A percentile compares a stretch with the other conserved stretches of the same genome.
Evolutionary conservation across 2,888 invertebrate genomes (phyloP).

Genomic region (Diarsia dahlii): DNA sequence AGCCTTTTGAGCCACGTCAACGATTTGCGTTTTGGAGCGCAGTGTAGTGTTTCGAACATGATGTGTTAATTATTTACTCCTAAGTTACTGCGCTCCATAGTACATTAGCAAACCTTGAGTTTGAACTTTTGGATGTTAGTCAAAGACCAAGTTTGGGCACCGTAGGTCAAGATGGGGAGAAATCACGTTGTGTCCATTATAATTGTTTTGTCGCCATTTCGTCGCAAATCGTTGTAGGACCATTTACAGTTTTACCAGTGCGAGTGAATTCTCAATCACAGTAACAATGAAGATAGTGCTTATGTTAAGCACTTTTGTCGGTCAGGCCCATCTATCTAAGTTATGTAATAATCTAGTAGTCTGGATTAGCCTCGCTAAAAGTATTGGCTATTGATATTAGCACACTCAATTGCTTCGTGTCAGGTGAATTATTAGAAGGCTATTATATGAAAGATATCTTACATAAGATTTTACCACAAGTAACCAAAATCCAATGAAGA

Average conservation of each 20-base stretch:
- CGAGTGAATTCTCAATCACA: slow-evolving; percentile 2
- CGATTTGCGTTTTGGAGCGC: too few relatives aligned
- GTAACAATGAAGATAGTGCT: slow-evolving; percentile 21
- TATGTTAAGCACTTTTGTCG: slow-evolving; percentile 13
- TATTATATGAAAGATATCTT: background rate
- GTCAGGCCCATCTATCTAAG: slow-evolving; percentile 1
- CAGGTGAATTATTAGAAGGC: slow-evolving; percentile 13
- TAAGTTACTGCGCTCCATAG: too few relatives aligned
- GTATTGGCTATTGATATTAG: slow-evolving; percentile 20
- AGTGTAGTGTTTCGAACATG: too few relatives aligned
- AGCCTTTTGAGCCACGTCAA: too few relatives aligned
- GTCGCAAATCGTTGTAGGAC: slow-evolving; percentile 10
- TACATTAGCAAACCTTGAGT: too few relatives aligned
- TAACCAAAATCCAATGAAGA: too few relatives aligned
- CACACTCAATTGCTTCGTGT: slow-evolving; percentile 8
- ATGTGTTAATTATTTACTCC: too few relatives aligned
- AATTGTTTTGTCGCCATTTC: slow-evolving; percentile 16
- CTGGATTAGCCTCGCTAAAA: slow-evolving; percentile 25
- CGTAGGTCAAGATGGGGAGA: too few relatives aligned
- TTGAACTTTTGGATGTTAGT: too few relatives aligned
- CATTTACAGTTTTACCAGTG: slow-evolving; percentile 13
- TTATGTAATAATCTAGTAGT: slow-evolving; percentile 18
- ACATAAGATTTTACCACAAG: background rate
- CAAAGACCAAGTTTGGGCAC: too few relatives aligned
- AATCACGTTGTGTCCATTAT: too few relatives aligned